phyloP scores from a whole-genome alignment of 2,888 invertebrate genomes.

The Ophonus ardosiacus region DNA sequence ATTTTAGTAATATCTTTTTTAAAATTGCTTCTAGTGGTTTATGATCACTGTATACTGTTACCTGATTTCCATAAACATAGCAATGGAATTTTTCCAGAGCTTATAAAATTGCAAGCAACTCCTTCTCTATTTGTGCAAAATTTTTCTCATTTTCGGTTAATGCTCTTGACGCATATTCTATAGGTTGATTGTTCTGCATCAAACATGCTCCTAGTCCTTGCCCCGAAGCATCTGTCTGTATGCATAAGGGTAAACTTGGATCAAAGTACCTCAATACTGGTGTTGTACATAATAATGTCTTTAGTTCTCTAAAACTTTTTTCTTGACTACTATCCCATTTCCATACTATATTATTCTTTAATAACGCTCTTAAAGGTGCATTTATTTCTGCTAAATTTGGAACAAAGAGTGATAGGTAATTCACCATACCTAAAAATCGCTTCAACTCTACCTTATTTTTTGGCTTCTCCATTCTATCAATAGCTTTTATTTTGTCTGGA shows the following conservation, averaged over 20 bases:
- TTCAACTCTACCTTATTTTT: background rate
- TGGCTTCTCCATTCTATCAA: background rate
- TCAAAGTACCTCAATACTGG: conserved; percentile 63
- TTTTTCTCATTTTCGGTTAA: conserved; percentile 30
- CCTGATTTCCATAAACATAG: conserved; percentile 63
- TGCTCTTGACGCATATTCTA: conserved; percentile 66
- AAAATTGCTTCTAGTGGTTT: background rate
- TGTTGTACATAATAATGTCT: conserved; percentile 59
- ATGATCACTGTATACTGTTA: background rate
- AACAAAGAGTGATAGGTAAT: no score
- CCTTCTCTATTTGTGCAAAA: conserved; percentile 36
- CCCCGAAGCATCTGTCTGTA: conserved; percentile 66
- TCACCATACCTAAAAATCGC: no score
- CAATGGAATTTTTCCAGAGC: conserved; percentile 3
- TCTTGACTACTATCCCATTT: no score
- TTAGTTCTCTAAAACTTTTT: no score
- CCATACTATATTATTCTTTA: no score
- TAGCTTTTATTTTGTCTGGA: no score
- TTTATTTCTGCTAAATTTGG: no score
- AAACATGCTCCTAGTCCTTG: conserved; percentile 66
- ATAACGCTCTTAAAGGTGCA: no score
- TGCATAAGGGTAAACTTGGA: conserved; percentile 45
- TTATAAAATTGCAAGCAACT: background rate
- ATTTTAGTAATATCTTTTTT: background rate
- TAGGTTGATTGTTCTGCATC: conserved; percentile 64